phyloP scores from a whole-genome alignment of 2,797 vertebrate species.

The Melanotaenia maccullochi region DNA sequence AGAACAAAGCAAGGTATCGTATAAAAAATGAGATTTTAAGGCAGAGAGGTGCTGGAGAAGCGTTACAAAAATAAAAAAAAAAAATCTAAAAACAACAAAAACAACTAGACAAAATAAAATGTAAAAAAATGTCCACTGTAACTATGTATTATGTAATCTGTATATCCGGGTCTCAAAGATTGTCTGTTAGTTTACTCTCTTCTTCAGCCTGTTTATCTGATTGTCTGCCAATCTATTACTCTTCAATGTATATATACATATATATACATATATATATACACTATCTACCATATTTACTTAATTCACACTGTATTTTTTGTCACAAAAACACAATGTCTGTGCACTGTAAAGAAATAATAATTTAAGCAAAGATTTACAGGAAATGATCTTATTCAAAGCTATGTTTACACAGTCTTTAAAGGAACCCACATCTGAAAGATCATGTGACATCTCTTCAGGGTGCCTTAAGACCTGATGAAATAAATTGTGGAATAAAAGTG shows the following conservation, averaged over 20 bases:
- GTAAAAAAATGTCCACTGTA: slow-evolving; percentile 67
- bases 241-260: slow-evolving; percentile 82
- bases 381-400: slow-evolving; percentile 83
- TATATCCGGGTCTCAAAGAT: slow-evolving; percentile 81
- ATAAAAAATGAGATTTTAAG: slow-evolving; percentile 42
- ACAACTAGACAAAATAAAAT: slow-evolving; percentile 21
- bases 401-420: slow-evolving; percentile 83
- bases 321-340: slow-evolving; percentile 82
- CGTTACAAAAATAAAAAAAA: slow-evolving; percentile 38
- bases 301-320: slow-evolving; percentile 83
- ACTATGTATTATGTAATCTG: slow-evolving; percentile 79
- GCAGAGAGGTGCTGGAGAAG: slow-evolving; percentile 54
- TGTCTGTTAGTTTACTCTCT: slow-evolving; percentile 78
- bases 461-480: slow-evolving; percentile 89
- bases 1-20: slow-evolving; percentile 32
- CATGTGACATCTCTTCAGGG: slow-evolving; percentile 83
- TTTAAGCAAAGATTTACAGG: slow-evolving; percentile 84
- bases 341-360: slow-evolving; percentile 85
- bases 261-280: slow-evolving; percentile 21
- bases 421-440: slow-evolving; percentile 77
- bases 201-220: slow-evolving; percentile 81
- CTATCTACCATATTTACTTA: slow-evolving; percentile 80
- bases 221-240: slow-evolving; percentile 82
- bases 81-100: slow-evolving; percentile 9
- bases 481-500: slow-evolving; percentile 88